Percentiles rank a stretch among this genome's conserved stretches.
These are phyloP conservation scores for Myxocyprinus asiaticus DNA, from an alignment of 2,113 vertebrate genomes.

Conservation along the genomic window DNA sequence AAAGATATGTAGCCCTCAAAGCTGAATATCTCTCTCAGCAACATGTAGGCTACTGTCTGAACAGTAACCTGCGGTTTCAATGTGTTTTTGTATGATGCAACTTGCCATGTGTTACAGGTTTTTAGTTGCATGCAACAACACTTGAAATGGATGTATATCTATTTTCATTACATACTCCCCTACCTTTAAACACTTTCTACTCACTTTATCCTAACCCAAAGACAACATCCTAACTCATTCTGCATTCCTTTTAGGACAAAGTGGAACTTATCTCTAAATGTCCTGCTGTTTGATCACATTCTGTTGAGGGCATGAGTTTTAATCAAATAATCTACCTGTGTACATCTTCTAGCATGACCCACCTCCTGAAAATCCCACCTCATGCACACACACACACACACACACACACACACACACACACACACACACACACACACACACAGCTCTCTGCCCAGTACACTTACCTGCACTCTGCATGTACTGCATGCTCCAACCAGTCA, in stretches of 20 bases:
- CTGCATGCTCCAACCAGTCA: conserved; percentile 81
- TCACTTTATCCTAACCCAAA: conserved; percentile 58
- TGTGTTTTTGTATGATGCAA: not conserved
- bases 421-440: conserved; percentile 62
- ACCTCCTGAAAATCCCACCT: conserved; percentile 90
- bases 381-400: conserved; percentile 77
- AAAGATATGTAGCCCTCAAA: not conserved
- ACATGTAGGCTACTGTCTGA: not conserved
- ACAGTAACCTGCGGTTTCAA: not conserved
- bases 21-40: not conserved
- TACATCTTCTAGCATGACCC: conserved; percentile 99
- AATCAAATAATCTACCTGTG: conserved; percentile 99
- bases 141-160: conserved; percentile 47
- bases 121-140: not conserved
- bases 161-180: conserved; percentile 70
- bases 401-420: no score
- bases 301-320: conserved; percentile 99
- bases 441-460: conserved; percentile 62
- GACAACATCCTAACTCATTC: conserved; percentile 67
- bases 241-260: conserved; percentile 81
- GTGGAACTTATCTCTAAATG: conserved; percentile 99
- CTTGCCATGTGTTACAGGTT: not conserved
- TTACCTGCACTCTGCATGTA: conserved; percentile 79
- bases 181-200: conserved; percentile 43
- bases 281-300: conserved; percentile 99